Conservation (phyloP, 2,797 vertebrate species). For the Novumbra hubbsi region DNA sequence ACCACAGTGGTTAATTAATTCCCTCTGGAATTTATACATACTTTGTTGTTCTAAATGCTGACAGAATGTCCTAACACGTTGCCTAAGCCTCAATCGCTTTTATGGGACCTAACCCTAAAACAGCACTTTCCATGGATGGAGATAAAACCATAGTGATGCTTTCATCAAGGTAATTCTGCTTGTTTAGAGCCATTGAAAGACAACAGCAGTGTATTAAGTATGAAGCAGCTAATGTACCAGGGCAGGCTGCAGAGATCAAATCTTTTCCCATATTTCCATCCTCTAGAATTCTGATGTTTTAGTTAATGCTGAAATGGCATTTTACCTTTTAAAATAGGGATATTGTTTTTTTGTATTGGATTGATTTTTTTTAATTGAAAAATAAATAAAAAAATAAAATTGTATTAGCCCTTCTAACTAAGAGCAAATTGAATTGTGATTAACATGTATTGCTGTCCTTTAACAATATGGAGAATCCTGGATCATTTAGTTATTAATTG, state of each 20-base stretch:
- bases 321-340: background rate
- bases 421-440: conserved; percentile 21
- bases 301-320: background rate
- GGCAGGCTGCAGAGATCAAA: background rate
- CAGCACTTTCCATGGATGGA: conserved; percentile 46
- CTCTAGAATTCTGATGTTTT: background rate
- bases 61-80: conserved; percentile 50
- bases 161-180: conserved; percentile 22
- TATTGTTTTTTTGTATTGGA: conserved; percentile 14
- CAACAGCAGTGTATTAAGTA: background rate
- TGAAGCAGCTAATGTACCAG: background rate
- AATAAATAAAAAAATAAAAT: too few relatives aligned
- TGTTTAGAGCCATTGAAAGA: background rate
- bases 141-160: conserved; percentile 8
- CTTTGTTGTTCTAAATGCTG: conserved; percentile 35
- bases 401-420: conserved; percentile 21
- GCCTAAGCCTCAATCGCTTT: conserved; percentile 40
- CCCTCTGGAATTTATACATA: conserved; percentile 37
- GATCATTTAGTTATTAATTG: conserved; percentile 5
- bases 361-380: too few relatives aligned
- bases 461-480: conserved; percentile 4
- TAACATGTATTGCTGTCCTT: background rate
- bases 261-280: background rate
- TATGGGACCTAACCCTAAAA: conserved; percentile 8
- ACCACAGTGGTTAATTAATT: conserved; percentile 22